Base-by-base conservation (phyloP, 2,888 invertebrate genomes). In the Micropterix aruncella region DNA sequence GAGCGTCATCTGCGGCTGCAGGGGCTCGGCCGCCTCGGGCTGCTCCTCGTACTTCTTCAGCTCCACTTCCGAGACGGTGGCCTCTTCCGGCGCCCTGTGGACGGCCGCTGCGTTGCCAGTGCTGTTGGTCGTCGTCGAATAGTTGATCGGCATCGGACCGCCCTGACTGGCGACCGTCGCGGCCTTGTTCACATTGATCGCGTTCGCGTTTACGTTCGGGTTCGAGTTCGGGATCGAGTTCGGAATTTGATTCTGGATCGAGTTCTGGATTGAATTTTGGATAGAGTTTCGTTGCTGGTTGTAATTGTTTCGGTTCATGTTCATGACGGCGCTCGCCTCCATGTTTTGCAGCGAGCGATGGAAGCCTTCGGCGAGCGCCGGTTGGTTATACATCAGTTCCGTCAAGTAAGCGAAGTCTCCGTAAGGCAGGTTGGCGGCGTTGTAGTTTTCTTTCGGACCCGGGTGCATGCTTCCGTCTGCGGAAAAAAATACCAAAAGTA, bases 361-460 rank as follows among this genome's bases (percentile, higher is more conserved):
- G 3, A 2, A 17, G 14, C 12, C 16, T 40, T 41, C 18, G 14
- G 16, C 16, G 3, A 40, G 7, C n/a, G 40, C 9, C 18, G 3
- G 38, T 14, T 17, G 38, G 57, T 68, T 68, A 59, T 66, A 68
- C 51, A 71, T 67, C 62, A 71, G 70, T 47, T 71, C 71, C 0
- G 73, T 73, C 16, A 73, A 58, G 57, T 72, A 73, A 1, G 69
- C 67, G 58, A 73, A 71, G 53, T 73, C 73, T 52, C 73, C 73
- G 59, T 70, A 73, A 0, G 73, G 73, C 5, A 73, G 60, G 53
- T 71, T 70, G 5, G 67, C 68, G n/a, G 67, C 69, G 52, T 70
- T 70, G 61, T 70, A 71, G 60, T 70, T 71, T 51, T 71, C 70
- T 56, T 70, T 69, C 46, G 70, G 69, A 37, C 70, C 27, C 27